Percentiles rank a stretch among this genome's conserved stretches.
phyloP scores from a whole-genome alignment of 2,113 vertebrate species.

The Chaetops frenatus region DNA sequence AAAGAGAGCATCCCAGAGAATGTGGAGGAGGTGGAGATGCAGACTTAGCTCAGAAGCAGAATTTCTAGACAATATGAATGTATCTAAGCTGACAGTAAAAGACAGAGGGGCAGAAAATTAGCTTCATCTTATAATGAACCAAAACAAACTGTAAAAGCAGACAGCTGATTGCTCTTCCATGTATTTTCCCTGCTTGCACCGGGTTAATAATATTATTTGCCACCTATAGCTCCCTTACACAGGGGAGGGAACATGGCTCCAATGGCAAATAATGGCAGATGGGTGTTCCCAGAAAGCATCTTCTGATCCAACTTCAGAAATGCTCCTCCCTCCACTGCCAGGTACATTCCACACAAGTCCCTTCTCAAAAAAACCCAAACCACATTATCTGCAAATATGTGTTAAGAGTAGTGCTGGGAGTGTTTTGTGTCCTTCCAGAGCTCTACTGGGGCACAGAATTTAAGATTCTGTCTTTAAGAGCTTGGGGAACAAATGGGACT shows the following conservation, averaged over 20 bases:
- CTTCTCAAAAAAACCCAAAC: background rate
- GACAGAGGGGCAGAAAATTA: background rate
- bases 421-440: background rate
- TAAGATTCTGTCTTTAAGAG: background rate
- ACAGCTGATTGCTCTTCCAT: background rate
- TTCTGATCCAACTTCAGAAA: background rate
- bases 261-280: background rate
- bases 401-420: background rate
- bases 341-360: background rate
- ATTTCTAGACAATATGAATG: accelerated
- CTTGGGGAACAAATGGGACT: background rate
- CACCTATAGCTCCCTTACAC: background rate
- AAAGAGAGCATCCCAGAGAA: background rate
- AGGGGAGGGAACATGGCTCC: background rate
- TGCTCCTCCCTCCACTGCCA: background rate
- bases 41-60: background rate
- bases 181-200: background rate
- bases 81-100: background rate
- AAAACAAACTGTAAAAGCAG: background rate
- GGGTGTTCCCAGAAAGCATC: background rate
- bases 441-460: background rate
- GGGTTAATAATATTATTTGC: background rate
- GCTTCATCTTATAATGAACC: background rate
- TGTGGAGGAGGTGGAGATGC: background rate
- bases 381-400: background rate